Evolutionary conservation across 2,113 vertebrate species (phyloP), one percentile per base, ranked within the genome.

Genomic region (Gila orcuttii): DNA sequence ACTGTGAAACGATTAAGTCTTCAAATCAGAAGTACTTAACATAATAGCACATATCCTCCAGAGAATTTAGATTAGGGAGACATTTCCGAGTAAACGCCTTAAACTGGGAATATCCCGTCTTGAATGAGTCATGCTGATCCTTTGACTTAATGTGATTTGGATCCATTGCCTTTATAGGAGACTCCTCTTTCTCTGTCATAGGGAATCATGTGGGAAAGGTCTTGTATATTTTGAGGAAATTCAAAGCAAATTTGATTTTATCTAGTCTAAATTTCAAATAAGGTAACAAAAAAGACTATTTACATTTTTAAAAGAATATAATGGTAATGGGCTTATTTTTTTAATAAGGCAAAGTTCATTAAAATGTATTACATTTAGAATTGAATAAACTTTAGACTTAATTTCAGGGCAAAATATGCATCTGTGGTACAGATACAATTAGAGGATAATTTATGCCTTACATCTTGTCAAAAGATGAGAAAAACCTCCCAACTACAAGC

Each of bases 401-500:
- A 64, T 64, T 45, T 45, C 39, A 60, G 12, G 33, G 3, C 0
- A 62, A 64, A 64, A 28, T 42, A 19, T 79, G 3, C 57, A 25
- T 25, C 23, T 1, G 1, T 45, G 57, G 21, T 25, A 25, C 23
- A 60, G 23, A 80, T 19, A 64, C 8, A 28, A 36, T 47, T 64
- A 10, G 45, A 28, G n/a, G 8, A 80, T 64, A 42, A 64, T 66
- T 64, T 31, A 60, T 80, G n/a, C 31, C 33, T 21, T 79, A 15
- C 10, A 15, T 57, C 76, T 71, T 31, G 69, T 36, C 28, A 69
- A 31, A 9, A 33, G 59, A 79, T 55, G 52, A 39, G 55, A 84
- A 69, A 45, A 86, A 42, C 77, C 55, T 57, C 64, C 47, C 69
- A 57, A 78, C 55, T 57, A 71, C 81, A 64, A 85, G 64, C 57